These are phyloP conservation scores for Lathamus discolor DNA, from an alignment of 2,113 vertebrate species.

Conservation along the genomic window DNA sequence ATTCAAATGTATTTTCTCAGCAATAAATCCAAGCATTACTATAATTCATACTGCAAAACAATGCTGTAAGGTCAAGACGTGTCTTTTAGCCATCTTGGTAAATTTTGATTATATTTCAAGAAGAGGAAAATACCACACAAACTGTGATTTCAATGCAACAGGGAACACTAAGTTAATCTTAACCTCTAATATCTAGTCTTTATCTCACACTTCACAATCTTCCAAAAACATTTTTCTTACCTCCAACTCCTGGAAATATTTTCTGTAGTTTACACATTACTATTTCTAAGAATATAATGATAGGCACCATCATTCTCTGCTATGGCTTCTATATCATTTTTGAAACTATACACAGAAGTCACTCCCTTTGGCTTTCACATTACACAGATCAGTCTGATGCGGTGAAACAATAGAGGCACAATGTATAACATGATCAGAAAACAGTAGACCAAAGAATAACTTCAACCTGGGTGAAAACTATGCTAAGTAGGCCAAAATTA, in stretches of 20 bases:
- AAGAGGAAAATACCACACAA: not conserved
- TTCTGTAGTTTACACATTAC: not conserved
- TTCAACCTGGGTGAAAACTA: conserved; percentile 3
- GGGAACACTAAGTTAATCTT: not conserved
- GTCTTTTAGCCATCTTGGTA: not conserved
- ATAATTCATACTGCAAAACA: not conserved
- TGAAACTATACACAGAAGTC: not conserved
- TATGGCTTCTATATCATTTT: not conserved
- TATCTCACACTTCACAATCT: not conserved
- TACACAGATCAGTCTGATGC: not conserved
- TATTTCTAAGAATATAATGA: not conserved
- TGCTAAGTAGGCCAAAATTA: conserved; percentile 51
- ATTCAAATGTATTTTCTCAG: not conserved
- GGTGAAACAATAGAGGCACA: not conserved
- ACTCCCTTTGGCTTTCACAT: not conserved
- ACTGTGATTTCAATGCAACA: not conserved
- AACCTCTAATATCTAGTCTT: not conserved
- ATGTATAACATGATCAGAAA: not conserved
- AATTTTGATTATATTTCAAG: not conserved
- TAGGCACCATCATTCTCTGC: not conserved
- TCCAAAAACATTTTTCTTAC: not conserved
- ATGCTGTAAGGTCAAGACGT: not conserved
- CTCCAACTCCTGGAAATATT: not conserved
- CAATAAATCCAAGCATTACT: not conserved
- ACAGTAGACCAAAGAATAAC: not conserved